These are phyloP conservation scores for Tapera naevia DNA, from an alignment of 2,797 vertebrate genomes.

Conservation along the genomic window DNA sequence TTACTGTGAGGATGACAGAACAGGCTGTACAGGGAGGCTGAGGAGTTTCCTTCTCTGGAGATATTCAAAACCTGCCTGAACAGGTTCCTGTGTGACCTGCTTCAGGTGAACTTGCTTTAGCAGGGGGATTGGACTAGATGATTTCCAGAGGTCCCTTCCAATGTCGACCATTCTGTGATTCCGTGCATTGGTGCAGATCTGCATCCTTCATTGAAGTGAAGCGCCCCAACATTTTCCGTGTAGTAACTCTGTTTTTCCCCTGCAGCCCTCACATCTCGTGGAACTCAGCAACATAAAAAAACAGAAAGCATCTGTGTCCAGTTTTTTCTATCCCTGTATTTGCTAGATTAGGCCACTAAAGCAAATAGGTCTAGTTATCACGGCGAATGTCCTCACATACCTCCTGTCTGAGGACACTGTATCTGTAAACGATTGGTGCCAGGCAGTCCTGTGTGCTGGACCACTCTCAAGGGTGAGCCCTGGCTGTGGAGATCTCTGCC, in stretches of 20 bases:
- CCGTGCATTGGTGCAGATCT: background rate
- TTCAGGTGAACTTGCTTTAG: no score
- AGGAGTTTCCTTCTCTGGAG: no score
- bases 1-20: no score
- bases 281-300: background rate
- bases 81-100: no score
- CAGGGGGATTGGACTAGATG: no score
- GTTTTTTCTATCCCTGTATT: background rate
- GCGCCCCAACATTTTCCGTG: accelerated
- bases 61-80: no score
- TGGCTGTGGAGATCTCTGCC: background rate
- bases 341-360: background rate
- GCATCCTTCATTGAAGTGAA: background rate
- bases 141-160: no score
- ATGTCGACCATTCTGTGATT: no score
- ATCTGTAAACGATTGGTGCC: background rate
- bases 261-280: background rate
- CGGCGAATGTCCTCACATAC: background rate
- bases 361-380: background rate
- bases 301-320: background rate
- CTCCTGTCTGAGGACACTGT: background rate
- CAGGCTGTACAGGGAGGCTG: no score
- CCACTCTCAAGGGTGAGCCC: background rate
- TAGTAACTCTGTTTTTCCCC: background rate
- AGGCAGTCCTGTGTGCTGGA: background rate